phyloP scores from a whole-genome alignment of 2,797 vertebrate genomes.

The Ptychobarbus kaznakovi region DNA sequence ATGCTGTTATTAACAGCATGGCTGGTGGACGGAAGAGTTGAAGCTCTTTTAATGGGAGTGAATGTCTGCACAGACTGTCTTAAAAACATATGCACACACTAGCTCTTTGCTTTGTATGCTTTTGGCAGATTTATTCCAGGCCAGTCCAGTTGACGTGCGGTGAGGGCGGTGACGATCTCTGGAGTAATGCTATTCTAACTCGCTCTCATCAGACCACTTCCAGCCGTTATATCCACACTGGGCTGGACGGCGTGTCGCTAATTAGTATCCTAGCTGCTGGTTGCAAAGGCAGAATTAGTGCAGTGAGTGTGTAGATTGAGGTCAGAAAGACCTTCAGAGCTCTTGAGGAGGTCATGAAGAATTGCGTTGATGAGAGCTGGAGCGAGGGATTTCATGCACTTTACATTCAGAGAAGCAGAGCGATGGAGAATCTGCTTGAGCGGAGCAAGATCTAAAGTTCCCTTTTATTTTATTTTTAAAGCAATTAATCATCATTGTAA shows the following conservation, averaged over 20 bases:
- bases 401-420: not conserved
- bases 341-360: not conserved
- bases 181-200: not conserved
- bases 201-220: conserved; percentile 59
- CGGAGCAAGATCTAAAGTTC: not conserved
- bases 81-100: not conserved
- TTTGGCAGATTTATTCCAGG: conserved; percentile 27
- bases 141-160: not conserved
- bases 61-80: not conserved
- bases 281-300: conserved; percentile 35
- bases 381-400: not conserved
- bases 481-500: not conserved
- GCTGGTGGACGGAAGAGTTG: not conserved
- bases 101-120: not conserved
- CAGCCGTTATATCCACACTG: conserved; percentile 42
- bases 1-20: not conserved
- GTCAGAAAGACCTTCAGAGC: not conserved
- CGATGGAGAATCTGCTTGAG: not conserved
- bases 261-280: not conserved
- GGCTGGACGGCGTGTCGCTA: not conserved
- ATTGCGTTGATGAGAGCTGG: not conserved
- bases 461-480: not conserved
- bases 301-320: not conserved
- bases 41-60: not conserved
- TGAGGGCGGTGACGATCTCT: not conserved